Evolutionary conservation across 1,140 invertebrate species (phyloP).

Genomic region (Drosophila subpulchrella): DNA sequence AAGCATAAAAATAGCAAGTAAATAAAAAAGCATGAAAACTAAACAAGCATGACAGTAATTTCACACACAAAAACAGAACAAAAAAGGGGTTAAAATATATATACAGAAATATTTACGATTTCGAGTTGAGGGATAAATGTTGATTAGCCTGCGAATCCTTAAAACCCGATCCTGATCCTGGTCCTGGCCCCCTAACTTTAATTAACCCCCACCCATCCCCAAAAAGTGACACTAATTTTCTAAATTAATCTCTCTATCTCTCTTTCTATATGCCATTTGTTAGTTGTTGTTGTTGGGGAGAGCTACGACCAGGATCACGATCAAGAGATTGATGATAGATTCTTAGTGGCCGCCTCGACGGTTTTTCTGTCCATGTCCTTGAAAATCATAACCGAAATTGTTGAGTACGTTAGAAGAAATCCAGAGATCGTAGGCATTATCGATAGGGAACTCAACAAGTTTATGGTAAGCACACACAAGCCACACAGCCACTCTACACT

Average conservation of each 20-base stretch:
- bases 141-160: not conserved
- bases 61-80: conserved; percentile 10
- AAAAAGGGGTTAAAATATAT: not conserved
- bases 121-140: conserved; percentile 14
- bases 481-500: not conserved
- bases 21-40: conserved; percentile 41
- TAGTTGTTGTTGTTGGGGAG: conserved; percentile 76
- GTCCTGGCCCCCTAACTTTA: conserved; percentile 12
- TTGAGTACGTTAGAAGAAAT: conserved; percentile 83
- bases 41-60: conserved; percentile 29
- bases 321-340: conserved; percentile 81
- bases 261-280: conserved; percentile 35
- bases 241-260: conserved; percentile 53
- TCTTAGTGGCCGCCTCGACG: conserved; percentile 83
- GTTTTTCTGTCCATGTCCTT: conserved; percentile 83
- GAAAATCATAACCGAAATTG: conserved; percentile 82
- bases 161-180: conserved; percentile 18
- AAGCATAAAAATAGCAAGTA: conserved; percentile 35
- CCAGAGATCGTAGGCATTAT: conserved; percentile 80
- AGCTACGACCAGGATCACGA: conserved; percentile 60
- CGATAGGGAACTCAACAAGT: conserved; percentile 83
- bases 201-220: not conserved
- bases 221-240: conserved; percentile 54
- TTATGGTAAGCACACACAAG: conserved; percentile 74
- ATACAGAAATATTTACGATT: conserved; percentile 26